Evolutionary conservation across 2,113 vertebrate species (phyloP).

Genomic region (Aix galericulata): DNA sequence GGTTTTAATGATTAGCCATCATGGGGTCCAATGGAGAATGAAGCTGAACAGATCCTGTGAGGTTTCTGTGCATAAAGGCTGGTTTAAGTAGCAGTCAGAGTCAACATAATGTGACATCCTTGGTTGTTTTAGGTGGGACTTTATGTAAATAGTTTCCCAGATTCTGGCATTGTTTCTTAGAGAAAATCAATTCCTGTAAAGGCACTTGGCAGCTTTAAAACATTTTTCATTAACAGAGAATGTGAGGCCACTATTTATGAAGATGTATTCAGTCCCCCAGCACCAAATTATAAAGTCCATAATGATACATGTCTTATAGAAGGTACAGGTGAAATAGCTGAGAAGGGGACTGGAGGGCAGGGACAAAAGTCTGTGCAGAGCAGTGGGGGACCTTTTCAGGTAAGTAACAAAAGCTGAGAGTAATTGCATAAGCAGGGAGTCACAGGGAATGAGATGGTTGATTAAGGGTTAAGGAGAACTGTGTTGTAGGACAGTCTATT

Average conservation of each 20-base stretch:
- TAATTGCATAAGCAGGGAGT: background rate
- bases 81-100: background rate
- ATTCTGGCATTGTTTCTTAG: background rate
- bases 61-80: background rate
- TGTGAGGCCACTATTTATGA: background rate
- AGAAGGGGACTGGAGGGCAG: background rate
- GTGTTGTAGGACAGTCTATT: background rate
- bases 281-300: background rate
- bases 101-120: background rate
- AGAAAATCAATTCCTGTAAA: background rate
- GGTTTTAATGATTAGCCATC: background rate
- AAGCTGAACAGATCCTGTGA: background rate
- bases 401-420: background rate
- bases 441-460: background rate
- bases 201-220: background rate
- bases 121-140: background rate
- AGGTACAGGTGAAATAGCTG: background rate
- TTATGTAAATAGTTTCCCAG: background rate
- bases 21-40: background rate
- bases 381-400: background rate
- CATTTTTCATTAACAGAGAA: background rate
- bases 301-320: background rate
- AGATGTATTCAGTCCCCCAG: background rate
- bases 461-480: conserved; percentile 8
- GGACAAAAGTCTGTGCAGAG: background rate